Conservation (phyloP, 2,888 invertebrate genomes). For the Stenotaenia linearis region DNA sequence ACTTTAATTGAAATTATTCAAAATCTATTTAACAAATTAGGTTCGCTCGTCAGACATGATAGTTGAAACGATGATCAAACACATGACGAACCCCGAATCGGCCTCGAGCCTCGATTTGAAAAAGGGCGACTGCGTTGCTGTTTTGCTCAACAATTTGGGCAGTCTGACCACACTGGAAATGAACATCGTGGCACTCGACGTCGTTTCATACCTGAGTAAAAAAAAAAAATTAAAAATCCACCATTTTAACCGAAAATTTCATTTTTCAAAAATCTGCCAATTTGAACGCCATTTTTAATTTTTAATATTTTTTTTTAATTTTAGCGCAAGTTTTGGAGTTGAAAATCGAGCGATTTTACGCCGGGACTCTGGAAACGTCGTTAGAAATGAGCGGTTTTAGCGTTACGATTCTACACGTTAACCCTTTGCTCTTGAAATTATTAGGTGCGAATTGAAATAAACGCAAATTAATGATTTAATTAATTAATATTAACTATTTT, state of each 20-base stretch:
- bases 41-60: not conserved
- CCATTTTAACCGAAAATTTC: too few relatives aligned
- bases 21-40: too few relatives aligned
- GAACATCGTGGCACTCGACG: not conserved
- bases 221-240: too few relatives aligned
- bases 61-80: slow-evolving; percentile 23
- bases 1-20: too few relatives aligned
- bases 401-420: slow-evolving; percentile 56
- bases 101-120: not conserved
- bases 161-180: not conserved
- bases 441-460: too few relatives aligned
- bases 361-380: slow-evolving; percentile 53
- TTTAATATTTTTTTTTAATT: slow-evolving; percentile 1
- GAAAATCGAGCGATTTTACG: slow-evolving; percentile 4
- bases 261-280: too few relatives aligned
- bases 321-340: not conserved
- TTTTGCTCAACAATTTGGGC: slow-evolving; percentile 21
- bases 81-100: slow-evolving; percentile 27
- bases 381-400: slow-evolving; percentile 72
- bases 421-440: slow-evolving; percentile 35
- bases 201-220: not conserved
- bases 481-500: not conserved
- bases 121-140: not conserved
- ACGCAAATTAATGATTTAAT: too few relatives aligned
- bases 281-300: too few relatives aligned